Base-by-base conservation (phyloP, 2,797 vertebrate genomes). In the Eulemur mongoz region DNA sequence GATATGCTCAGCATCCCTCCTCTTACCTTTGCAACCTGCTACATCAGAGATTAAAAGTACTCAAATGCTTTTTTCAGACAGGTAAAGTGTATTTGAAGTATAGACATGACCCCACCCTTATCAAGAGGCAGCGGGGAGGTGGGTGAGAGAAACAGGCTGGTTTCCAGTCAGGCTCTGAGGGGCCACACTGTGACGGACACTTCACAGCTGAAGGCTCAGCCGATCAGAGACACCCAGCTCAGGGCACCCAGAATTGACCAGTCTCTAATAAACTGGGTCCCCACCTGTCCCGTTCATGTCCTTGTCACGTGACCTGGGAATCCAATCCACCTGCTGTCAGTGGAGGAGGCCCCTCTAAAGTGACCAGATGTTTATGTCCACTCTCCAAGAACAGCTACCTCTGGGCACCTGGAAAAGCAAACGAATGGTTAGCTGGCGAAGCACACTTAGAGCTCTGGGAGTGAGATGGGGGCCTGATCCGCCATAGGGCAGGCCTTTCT, bases 21-120 rank as follows among this genome's bases (percentile, higher is more conserved):
- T 80, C n/a, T 40, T n/a, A 45, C 52, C 59, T 95, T 85, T 84
- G 54, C 59, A 81, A 73, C 43, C 27, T 63, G 61, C 30, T 82
- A 27, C 14, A 10, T 35, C 57, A 27, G 45, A 43, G 30, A 70
- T 45, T 52, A n/a, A 80, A 91, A 38, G 38, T 59, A 50, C 57
- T 32, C 22, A 30, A 30, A 18, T 50, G 11, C 12, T 11, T 35
- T 50, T 43, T 75, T 40, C 14, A 72, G 76, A 70, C n/a, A 57
- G 25, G 75, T 48, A 48, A 45, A 87, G 45, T 22, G 2, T 22
- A 32, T 35, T 50, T 17, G 54, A 78, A 70, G 18, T 67, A 7
- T 4, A 70, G 17, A 43, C 15, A 67, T 25, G 59, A n/a, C 2
- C 35, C 38, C 48, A 69, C 4, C 20, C 27, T 92, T 48, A 50